phyloP scores from a whole-genome alignment of 2,113 vertebrate genomes.

The Helogale parvula region DNA sequence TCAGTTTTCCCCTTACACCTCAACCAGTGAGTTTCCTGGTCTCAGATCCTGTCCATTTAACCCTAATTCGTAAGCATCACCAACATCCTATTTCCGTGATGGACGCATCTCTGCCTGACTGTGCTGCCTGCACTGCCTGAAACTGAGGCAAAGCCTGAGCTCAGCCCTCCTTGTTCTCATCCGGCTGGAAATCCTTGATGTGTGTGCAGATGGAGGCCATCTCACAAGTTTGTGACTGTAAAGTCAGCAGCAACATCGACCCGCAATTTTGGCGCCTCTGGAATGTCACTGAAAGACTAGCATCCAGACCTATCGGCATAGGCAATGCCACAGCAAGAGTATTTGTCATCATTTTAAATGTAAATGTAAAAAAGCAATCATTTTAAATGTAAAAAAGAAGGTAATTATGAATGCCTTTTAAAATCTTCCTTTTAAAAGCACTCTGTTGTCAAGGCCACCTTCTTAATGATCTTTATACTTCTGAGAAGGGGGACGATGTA shows the following conservation, averaged over 20 bases:
- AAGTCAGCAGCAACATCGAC: background rate
- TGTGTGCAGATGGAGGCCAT: background rate
- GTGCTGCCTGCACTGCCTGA: background rate
- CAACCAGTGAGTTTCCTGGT: background rate
- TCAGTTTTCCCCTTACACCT: background rate
- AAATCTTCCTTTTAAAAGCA: background rate
- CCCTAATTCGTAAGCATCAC: background rate
- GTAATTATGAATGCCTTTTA: background rate
- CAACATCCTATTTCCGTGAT: background rate
- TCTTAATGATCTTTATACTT: conserved; percentile 31
- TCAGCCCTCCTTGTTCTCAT: background rate
- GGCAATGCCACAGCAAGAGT: background rate
- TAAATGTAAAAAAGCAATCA: background rate
- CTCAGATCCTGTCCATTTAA: background rate
- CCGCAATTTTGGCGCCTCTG: background rate
- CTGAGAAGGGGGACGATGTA: background rate
- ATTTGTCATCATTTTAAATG: background rate
- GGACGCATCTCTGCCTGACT: background rate
- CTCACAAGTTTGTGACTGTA: background rate
- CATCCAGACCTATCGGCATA: background rate
- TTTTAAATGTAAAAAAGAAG: background rate
- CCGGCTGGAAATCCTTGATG: background rate
- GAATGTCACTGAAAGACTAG: background rate
- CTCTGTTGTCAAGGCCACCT: background rate
- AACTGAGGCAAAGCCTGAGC: background rate